Conservation (phyloP, 2,113 vertebrate genomes). For the Athene cunicularia region DNA sequence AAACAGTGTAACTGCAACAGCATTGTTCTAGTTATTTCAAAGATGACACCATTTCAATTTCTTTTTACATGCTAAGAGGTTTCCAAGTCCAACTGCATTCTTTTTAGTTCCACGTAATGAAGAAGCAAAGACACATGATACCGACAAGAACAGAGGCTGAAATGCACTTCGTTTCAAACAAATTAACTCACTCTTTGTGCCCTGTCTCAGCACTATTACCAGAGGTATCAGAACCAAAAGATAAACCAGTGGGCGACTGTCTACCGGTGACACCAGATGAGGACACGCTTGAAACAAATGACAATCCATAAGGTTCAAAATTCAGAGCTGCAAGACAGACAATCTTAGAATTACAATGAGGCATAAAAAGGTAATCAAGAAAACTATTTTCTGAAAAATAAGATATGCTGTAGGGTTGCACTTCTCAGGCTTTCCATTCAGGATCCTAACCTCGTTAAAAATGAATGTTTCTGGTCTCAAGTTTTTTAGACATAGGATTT, state of each 20-base stretch:
- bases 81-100: not conserved
- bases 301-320: slow-evolving; percentile 91
- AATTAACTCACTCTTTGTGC: slow-evolving; percentile 85
- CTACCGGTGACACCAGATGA: slow-evolving; percentile 84
- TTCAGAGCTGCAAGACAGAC: slow-evolving; percentile 82
- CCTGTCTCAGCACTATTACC: slow-evolving; percentile 85
- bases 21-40: not conserved
- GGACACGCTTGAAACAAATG: slow-evolving; percentile 83
- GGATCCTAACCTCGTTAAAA: not conserved
- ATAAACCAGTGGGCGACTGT: slow-evolving; percentile 90
- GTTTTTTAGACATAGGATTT: not conserved
- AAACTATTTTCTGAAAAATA: not conserved
- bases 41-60: not conserved
- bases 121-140: not conserved
- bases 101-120: not conserved
- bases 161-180: not conserved
- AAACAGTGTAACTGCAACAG: not conserved
- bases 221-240: slow-evolving; percentile 88
- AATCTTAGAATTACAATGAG: slow-evolving; percentile 22
- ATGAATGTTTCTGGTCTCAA: not conserved
- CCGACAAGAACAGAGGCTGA: not conserved
- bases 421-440: not conserved
- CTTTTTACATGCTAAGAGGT: not conserved
- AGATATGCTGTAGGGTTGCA: not conserved
- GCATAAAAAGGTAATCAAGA: not conserved